Percentiles rank a stretch among this genome's conserved stretches.
phyloP scores from a whole-genome alignment of 2,888 invertebrate species.

The Eugnorisma glareosa region DNA sequence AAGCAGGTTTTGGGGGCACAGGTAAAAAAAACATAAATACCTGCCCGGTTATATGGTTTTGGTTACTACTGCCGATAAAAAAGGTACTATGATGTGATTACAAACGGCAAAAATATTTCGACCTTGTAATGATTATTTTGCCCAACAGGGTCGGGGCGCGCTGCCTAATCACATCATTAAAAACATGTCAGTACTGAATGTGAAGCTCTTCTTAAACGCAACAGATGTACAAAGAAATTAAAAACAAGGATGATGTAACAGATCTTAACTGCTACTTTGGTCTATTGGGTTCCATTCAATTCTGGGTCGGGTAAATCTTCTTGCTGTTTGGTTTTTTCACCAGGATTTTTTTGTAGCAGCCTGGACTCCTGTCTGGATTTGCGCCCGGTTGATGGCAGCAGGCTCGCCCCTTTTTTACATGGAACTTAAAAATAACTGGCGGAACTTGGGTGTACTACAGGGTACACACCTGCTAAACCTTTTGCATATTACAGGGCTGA shows the following conservation, averaged over 20 bases:
- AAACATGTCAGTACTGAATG: no score
- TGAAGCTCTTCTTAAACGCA: not conserved
- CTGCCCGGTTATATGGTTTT: not conserved
- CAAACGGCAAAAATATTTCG: no score
- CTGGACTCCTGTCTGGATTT: not conserved
- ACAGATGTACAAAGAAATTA: not conserved
- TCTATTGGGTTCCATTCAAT: not conserved
- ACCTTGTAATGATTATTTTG: not conserved
- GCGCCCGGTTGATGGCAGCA: not conserved
- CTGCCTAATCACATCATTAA: not conserved
- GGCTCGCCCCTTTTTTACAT: not conserved
- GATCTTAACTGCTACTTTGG: not conserved
- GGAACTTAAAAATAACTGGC: not conserved
- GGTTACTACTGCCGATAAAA: not conserved
- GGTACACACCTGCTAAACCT: not conserved
- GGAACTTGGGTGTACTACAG: not conserved
- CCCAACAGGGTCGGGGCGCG: not conserved
- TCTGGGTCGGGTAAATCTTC: not conserved
- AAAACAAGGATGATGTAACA: not conserved
- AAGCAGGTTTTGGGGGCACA: not conserved
- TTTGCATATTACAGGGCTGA: not conserved
- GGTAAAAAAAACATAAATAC: slow-evolving; percentile 4
- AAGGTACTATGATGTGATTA: not conserved
- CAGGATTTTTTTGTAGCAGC: not conserved
- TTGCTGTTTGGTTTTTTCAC: not conserved